Evolutionary conservation across 2,797 vertebrate genomes (phyloP), one percentile per base, ranked within the genome.

Genomic region (Cyclura pinguis): DNA sequence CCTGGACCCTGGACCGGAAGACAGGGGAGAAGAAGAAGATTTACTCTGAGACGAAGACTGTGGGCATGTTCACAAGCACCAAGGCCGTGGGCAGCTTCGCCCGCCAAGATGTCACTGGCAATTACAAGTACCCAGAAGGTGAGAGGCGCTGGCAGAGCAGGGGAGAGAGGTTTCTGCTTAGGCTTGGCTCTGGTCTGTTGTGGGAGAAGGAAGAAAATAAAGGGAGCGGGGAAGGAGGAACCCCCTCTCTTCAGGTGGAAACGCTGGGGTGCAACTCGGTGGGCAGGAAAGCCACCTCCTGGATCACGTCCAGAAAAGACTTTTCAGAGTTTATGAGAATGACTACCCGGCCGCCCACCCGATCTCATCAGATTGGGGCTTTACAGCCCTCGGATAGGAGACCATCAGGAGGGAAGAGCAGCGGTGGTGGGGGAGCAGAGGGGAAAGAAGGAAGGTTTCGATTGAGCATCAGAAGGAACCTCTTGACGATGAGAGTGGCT

Each of bases 41-140:
- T 1, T 92, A 93, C 42, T 84, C 94, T 0, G 90, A 97, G 16
- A 88, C 96, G 9, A 87, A 72, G 1, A 59, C 42, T 2, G 86
- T 99, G 29, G 99, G 99, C 69, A 97, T 62, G 64, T 97, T 95
- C 94, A 99, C 98, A 96, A 99, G 98, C 96, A 99, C 99, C 86
- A 99, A 99, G 94, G 98, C 98, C 0, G 96, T 98, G 76, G 98
- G 98, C 2, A 97, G 97, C 76, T 95, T 98, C 78, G 35, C 90
- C 55, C 98, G 98, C 86, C 96, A 98, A 90, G 98, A 99, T 9
- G 91, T 99, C 95, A 99, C 99, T 0, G 90, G 92, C 0, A 95
- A 97, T 27, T 99, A 99, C 95, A 99, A 99, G 96, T 98, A 98
- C 74, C 96, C 97, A 86, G 99, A 99, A 97, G 98, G 99, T 99